A percentile compares a stretch with the other conserved stretches of the same genome.
These are phyloP conservation scores for Globia sparganii DNA, from an alignment of 2,888 invertebrate species.

Conservation along the genomic window DNA sequence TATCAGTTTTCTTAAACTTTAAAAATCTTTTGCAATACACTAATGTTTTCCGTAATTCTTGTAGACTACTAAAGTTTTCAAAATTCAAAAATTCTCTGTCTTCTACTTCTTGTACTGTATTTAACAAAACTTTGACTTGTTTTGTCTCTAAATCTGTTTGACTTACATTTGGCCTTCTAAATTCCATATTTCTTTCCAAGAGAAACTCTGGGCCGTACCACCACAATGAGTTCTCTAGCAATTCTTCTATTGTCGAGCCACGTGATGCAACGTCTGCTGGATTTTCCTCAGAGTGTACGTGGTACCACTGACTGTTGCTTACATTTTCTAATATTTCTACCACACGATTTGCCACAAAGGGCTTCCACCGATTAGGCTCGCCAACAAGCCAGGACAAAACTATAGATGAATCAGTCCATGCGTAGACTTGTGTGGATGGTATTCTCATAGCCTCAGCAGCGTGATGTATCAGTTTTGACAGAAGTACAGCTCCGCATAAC, in stretches of 20 bases:
- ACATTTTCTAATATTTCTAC: neutral
- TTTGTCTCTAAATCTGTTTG: neutral
- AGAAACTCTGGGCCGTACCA: neutral
- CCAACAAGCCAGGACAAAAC: neutral
- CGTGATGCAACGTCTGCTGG: neutral
- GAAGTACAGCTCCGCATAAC: no score
- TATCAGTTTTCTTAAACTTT: no score
- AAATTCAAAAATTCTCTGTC: neutral
- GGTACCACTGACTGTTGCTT: neutral
- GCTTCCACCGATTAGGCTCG: neutral
- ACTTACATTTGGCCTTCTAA: neutral
- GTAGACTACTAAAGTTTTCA: neutral
- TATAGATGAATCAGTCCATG: neutral
- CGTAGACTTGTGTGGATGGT: neutral
- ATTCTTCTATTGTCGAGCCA: neutral
- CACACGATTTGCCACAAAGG: slow-evolving; percentile 25
- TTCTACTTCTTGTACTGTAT: neutral
- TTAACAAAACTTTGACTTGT: neutral
- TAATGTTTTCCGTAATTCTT: neutral
- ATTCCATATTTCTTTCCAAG: neutral
- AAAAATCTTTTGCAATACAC: no score
- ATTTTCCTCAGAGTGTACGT: neutral
- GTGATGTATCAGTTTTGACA: neutral
- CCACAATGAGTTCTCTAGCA: neutral
- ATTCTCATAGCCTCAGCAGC: neutral